These are phyloP conservation scores for Vireo altiloquus DNA, from an alignment of 2,113 vertebrate genomes.

Conservation along the genomic window DNA sequence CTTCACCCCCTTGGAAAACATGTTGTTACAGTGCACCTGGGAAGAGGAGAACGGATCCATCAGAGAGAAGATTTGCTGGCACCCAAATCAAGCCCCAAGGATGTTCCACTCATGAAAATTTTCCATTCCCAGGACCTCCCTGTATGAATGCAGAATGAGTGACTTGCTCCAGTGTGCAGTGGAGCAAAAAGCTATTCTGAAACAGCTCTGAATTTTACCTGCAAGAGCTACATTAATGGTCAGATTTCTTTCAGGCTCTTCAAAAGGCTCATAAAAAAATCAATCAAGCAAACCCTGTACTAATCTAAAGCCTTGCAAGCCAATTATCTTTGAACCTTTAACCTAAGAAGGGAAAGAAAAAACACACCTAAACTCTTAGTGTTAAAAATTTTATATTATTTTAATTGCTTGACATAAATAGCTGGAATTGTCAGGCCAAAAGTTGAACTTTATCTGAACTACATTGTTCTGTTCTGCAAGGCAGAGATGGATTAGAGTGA, in stretches of 20 bases:
- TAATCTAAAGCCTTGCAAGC: not conserved
- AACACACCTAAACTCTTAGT: not conserved
- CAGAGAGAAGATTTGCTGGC: not conserved
- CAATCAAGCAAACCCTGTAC: not conserved
- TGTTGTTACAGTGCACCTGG: slow-evolving; percentile 92
- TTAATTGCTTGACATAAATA: not conserved
- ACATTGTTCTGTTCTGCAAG: not conserved
- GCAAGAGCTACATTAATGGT: not conserved
- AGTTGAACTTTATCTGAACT: not conserved
- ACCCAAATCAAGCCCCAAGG: not conserved
- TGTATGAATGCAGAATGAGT: not conserved
- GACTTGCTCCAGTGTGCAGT: not conserved
- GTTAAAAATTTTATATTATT: not conserved
- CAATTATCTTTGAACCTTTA: not conserved
- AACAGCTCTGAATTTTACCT: not conserved
- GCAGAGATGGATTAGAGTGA: not conserved
- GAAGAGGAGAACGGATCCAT: not conserved
- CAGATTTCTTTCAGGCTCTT: not conserved
- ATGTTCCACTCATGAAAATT: not conserved
- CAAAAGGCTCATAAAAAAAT: not conserved
- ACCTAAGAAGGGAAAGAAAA: not conserved
- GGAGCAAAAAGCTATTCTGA: not conserved
- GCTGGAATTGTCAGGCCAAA: not conserved
- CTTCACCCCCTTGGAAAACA: slow-evolving; percentile 88
- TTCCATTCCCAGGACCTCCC: not conserved